Percentiles rank a stretch among this genome's conserved stretches.
These are phyloP conservation scores for Scolanthus callimorphus DNA, from an alignment of 92 coral and sea anemone species.

Conservation along the genomic window DNA sequence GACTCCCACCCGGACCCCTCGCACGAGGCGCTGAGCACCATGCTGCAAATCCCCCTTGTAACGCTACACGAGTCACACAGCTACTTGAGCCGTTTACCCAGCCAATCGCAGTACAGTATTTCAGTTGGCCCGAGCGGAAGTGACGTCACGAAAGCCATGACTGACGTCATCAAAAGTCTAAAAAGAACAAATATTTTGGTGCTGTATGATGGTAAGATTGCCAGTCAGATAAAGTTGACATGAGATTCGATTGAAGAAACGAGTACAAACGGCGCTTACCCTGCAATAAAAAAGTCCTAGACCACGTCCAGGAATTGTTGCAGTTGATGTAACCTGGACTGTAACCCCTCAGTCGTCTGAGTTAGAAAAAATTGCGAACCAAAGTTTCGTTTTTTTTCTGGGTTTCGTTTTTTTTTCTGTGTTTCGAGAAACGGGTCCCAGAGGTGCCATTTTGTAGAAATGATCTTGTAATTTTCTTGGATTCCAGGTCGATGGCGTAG, in stretches of 20 bases:
- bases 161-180: slow-evolving; percentile 18
- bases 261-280: too few relatives aligned
- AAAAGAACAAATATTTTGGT: slow-evolving; percentile 34
- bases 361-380: too few relatives aligned
- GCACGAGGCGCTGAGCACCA: slow-evolving; percentile 23
- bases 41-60: slow-evolving; percentile 51
- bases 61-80: slow-evolving; percentile 30
- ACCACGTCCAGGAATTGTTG: too few relatives aligned
- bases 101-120: slow-evolving; percentile 13
- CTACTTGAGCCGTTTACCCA: not conserved
- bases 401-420: too few relatives aligned
- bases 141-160: slow-evolving; percentile 40
- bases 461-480: not conserved
- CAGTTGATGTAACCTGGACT: too few relatives aligned
- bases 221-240: too few relatives aligned
- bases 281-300: too few relatives aligned
- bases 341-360: too few relatives aligned
- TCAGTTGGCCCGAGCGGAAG: slow-evolving; percentile 34
- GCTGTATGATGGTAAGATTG: slow-evolving; percentile 58
- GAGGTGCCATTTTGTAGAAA: too few relatives aligned
- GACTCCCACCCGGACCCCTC: slow-evolving; percentile 29
- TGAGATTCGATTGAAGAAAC: too few relatives aligned
- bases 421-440: too few relatives aligned
- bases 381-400: too few relatives aligned
- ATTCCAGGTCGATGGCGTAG: slow-evolving; percentile 40